Evolutionary conservation across 1,140 invertebrate genomes (phyloP), one percentile per base, ranked within the genome.

Genomic region (Leptestheria dahalacensis): DNA sequence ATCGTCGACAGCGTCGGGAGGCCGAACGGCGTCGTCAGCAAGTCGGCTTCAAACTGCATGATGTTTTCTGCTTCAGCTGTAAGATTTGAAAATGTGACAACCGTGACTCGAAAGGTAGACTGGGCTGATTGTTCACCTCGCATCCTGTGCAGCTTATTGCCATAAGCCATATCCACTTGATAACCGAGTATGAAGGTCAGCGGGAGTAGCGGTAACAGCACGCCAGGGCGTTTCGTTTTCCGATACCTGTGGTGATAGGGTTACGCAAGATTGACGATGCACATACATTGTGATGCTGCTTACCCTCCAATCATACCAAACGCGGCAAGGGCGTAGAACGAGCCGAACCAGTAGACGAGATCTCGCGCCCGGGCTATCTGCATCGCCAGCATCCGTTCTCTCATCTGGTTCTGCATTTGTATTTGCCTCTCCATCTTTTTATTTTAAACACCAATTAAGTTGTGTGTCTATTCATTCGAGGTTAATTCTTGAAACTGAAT

Each of bases 51-150:
- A 66, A 82, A 81, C 57, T 83, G 79, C 73, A 88, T 78, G 53
- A 88, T 85, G 68, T 84, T 82, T 69, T 87, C 84, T 33, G 85
- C 84, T 74, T 86, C 84, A 70, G 77, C 84, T 86, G 64, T 4
- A 64, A 65, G 59, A 54, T 25, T 52, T 9, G 12, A 20, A 58
- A 18, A 26, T 2, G 46, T 10, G 59, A 2, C 15, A 49, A 61
- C 25, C 1, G 20, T 48, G 28, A 24, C n/a, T 1, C 12, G 24
- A 48, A 59, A 24, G 23, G 20, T 12, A 52, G 15, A 15, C 18
- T 15, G 10, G 63, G 10, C 11, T 2, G 24, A 29, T 28, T 23
- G 18, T 72, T 72, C 70, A 86, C 84, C 78, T 77, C 79, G 77
- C 59, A 87, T 85, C 65, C 85, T 75, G 66, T 82, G 77, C 56